phyloP scores from a whole-genome alignment of 1,140 invertebrate genomes.

The Eurosta solidaginis region DNA sequence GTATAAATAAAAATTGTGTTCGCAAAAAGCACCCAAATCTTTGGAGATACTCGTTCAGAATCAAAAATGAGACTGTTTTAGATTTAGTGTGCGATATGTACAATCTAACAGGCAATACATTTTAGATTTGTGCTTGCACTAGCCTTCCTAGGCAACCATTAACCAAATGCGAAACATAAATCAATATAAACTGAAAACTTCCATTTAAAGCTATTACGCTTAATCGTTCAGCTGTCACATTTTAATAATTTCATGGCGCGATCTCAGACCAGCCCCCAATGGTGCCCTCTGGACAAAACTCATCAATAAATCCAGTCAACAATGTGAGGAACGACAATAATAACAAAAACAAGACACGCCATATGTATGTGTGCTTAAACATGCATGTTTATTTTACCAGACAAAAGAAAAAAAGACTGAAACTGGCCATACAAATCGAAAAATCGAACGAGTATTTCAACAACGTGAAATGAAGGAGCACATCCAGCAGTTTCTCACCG shows the following conservation, averaged over 20 bases:
- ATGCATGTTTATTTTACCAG: neutral
- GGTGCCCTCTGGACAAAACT: slow-evolving; percentile 37
- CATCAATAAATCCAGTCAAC: slow-evolving; percentile 39
- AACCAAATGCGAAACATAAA: slow-evolving; percentile 32
- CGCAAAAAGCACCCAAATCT: no score
- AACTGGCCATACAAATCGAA: neutral
- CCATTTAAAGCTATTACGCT: slow-evolving; percentile 39
- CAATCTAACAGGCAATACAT: neutral
- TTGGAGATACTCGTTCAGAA: no score
- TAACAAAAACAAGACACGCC: neutral
- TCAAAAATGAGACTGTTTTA: no score
- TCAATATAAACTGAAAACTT: slow-evolving; percentile 36
- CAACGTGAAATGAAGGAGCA: slow-evolving; percentile 24
- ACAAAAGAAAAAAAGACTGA: no score
- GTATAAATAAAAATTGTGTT: no score
- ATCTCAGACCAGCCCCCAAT: slow-evolving; percentile 39
- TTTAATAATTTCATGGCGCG: slow-evolving; percentile 42
- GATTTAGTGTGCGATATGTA: neutral
- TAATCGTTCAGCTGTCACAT: slow-evolving; percentile 42
- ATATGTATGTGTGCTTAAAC: neutral
- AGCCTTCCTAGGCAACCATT: neutral
- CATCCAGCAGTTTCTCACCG: slow-evolving; percentile 22
- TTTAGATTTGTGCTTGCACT: neutral
- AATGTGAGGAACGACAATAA: slow-evolving; percentile 16
- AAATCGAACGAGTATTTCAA: neutral